phyloP scores from a whole-genome alignment of 2,113 vertebrate species.

The Actenoides hombroni region DNA sequence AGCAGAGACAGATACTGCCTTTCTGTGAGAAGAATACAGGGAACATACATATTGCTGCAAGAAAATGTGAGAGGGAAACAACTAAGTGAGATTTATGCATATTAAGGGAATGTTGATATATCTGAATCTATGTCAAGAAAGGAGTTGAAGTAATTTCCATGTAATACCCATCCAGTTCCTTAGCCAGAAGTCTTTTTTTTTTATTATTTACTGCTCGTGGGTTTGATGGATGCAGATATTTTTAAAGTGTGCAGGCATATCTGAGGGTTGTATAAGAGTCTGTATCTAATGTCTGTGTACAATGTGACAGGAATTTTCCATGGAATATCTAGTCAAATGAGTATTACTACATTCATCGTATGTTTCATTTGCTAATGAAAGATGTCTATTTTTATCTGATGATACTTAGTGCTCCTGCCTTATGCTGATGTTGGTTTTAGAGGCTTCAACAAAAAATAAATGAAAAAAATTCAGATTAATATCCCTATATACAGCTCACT shows the following conservation, averaged over 20 bases:
- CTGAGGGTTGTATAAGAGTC: not conserved
- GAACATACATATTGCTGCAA: not conserved
- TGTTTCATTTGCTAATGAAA: not conserved
- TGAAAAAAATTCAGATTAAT: not conserved
- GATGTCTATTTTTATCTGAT: not conserved
- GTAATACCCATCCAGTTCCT: not conserved
- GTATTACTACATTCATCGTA: not conserved
- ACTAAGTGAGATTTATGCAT: not conserved
- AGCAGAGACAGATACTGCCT: not conserved
- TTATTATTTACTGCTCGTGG: not conserved
- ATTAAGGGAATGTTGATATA: not conserved
- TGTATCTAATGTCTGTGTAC: not conserved
- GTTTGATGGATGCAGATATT: not conserved
- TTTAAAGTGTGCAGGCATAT: not conserved
- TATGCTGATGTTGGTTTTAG: not conserved
- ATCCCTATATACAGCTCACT: not conserved
- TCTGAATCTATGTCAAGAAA: not conserved
- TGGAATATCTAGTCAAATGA: not conserved
- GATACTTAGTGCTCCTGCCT: not conserved
- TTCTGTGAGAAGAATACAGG: not conserved
- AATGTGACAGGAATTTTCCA: not conserved
- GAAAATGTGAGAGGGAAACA: not conserved
- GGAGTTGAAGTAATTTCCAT: not conserved
- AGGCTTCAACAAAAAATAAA: not conserved
- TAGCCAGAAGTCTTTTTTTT: not conserved